Evolutionary conservation across 2,888 invertebrate species (phyloP), one percentile per base, ranked within the genome.

Genomic region (Caenorhabditis macrosperma): DNA sequence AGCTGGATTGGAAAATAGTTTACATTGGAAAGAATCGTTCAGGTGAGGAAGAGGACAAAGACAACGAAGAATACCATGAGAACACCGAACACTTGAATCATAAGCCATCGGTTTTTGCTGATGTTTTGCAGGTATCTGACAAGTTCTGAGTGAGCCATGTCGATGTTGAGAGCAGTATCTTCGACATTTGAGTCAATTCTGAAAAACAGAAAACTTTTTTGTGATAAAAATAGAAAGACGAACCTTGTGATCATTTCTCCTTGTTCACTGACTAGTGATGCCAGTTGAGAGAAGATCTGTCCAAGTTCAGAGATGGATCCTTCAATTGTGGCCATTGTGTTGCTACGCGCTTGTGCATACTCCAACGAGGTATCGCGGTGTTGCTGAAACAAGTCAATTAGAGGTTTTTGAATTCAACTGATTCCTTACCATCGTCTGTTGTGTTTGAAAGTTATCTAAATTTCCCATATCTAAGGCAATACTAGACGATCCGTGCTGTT

Each of bases 311-410:
- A 96, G 89, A 99, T 98, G 20, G 98, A 98, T 61, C 96, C 95
- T 92, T 99, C 99, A 90, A 99, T 99, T 91, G 95, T 97, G 91
- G 98, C 96, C 97, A 99, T 98, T 0, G 98, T 96, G 91, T 97
- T 96, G 44, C 96, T 96, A 88, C 99, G 93, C 89, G 94, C 95
- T 89, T 95, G 95, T 46, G 81, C 82, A 35, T 85, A 85, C 22
- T 82, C 78, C 22, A 78, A n/a, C 0, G 78, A 78, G 1, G 67
- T 17, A 26, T 81, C 81, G 7, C 33, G 57, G 2, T 61, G 60
- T 30, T 72, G 50, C 71, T 72, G 48, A 54, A 64, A 54, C 4
- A 24, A 41, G 38, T 6, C 6, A 57, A 6, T 57, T 10, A 35
- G 7, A 30, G 15, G 20, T 10, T 20, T 17, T 22, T 12, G 10